Conservation (phyloP, 2,797 vertebrate genomes). For the Syngnathus acus region DNA sequence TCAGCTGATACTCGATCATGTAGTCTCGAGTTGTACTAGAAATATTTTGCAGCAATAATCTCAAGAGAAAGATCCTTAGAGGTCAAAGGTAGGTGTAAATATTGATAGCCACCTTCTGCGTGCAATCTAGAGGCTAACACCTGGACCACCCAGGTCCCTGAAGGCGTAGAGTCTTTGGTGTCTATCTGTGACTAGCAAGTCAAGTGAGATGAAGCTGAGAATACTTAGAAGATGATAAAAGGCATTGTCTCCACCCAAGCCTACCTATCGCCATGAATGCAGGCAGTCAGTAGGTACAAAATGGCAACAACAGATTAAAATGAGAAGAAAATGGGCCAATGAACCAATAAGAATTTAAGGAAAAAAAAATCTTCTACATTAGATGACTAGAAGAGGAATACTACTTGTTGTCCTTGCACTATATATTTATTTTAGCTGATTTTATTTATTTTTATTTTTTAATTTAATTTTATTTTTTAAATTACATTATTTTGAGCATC, state of each 20-base stretch:
- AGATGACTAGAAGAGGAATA: too few species aligned
- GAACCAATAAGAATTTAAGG: neutral
- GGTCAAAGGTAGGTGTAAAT: conserved; percentile 20
- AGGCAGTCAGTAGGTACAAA: neutral
- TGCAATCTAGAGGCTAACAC: neutral
- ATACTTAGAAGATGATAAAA: neutral
- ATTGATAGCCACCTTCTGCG: conserved; percentile 19
- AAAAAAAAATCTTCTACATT: too few species aligned
- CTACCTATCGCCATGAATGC: neutral
- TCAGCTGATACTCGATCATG: neutral
- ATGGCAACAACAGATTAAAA: neutral
- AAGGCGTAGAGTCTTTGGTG: too few species aligned
- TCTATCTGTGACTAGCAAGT: neutral
- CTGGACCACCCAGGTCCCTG: neutral
- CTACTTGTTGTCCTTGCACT: too few species aligned
- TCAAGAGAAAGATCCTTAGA: neutral
- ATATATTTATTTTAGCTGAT: too few species aligned
- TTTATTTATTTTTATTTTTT: too few species aligned
- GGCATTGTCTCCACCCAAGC: neutral
- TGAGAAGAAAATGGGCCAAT: neutral
- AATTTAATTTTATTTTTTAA: too few species aligned
- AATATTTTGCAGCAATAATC: too few species aligned
- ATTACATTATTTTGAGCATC: too few species aligned
- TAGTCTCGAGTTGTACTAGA: too few species aligned
- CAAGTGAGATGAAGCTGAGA: neutral